Evolutionary conservation across 2,113 vertebrate species (phyloP).

Genomic region (Aphelocoma coerulescens): DNA sequence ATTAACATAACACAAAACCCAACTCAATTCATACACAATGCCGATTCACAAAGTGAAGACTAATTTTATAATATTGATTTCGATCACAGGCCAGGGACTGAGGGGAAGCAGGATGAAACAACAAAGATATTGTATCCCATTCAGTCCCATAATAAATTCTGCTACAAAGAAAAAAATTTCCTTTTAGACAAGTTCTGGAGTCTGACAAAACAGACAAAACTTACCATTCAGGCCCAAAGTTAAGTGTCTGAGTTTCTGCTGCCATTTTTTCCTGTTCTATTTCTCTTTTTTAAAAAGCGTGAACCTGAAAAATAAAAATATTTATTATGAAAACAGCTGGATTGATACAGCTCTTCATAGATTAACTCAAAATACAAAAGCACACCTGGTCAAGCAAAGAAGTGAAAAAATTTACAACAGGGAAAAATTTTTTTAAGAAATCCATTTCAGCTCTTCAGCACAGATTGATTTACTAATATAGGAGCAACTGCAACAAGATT

Average conservation of each 20-base stretch:
- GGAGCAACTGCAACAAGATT: neutral
- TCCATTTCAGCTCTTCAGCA: neutral
- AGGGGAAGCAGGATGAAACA: neutral
- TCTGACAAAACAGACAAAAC: slow-evolving; percentile 15
- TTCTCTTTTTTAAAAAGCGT: slow-evolving; percentile 69
- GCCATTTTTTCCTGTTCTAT: slow-evolving; percentile 80
- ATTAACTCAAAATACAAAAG: neutral
- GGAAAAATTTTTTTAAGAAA: neutral
- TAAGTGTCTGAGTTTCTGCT: slow-evolving; percentile 99
- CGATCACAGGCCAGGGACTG: neutral
- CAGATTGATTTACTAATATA: neutral
- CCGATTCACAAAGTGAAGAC: neutral
- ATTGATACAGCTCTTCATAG: neutral
- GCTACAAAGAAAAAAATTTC: neutral
- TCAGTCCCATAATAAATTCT: neutral
- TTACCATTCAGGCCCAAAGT: slow-evolving; percentile 99
- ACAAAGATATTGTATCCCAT: neutral
- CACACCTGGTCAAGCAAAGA: neutral
- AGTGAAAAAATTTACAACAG: neutral
- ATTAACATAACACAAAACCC: neutral
- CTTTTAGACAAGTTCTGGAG: neutral
- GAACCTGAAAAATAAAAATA: slow-evolving; percentile 73
- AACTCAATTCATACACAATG: neutral
- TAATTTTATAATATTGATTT: neutral
- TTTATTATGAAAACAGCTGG: neutral